Percentiles rank a stretch among this genome's conserved stretches.
These are phyloP conservation scores for Sinosuthora webbiana DNA, from an alignment of 2,113 vertebrate species.

Conservation along the genomic window DNA sequence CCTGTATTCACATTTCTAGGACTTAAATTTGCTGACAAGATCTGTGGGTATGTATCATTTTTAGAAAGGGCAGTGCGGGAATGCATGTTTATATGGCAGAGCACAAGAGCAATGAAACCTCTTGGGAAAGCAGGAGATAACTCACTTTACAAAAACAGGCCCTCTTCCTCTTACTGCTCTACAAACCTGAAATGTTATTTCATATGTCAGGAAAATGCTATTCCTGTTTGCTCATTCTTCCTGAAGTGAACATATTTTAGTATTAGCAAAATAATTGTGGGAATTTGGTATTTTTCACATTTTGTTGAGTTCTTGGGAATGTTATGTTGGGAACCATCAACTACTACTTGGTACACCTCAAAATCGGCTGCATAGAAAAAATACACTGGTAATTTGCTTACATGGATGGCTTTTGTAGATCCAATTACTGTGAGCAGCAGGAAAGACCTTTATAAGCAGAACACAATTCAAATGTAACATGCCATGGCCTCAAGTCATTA, in stretches of 20 bases:
- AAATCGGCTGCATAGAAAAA: constrained; percentile 13
- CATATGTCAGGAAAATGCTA: background rate
- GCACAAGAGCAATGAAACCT: constrained; percentile 8
- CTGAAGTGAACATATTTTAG: background rate
- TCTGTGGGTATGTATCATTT: background rate
- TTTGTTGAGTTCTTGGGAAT: constrained; percentile 4
- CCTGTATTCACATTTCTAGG: background rate
- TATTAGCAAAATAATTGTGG: constrained; percentile 27
- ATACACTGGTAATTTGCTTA: constrained; percentile 29
- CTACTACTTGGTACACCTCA: background rate
- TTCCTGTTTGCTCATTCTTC: background rate
- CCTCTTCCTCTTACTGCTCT: background rate
- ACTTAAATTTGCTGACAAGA: background rate
- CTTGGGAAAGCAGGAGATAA: constrained; percentile 27
- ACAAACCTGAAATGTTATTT: background rate
- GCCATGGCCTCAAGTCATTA: constrained; percentile 40
- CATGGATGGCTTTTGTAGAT: constrained; percentile 5
- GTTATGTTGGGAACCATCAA: background rate
- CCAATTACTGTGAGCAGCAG: constrained; percentile 32
- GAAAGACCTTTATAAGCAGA: constrained; percentile 49
- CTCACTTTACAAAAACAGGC: background rate
- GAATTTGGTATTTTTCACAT: constrained; percentile 12
- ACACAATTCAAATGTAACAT: constrained; percentile 43
- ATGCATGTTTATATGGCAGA: background rate
- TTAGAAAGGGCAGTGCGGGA: background rate